Evolutionary conservation across 2,113 vertebrate genomes (phyloP).

Genomic region (Boulengeromyrus knoepffleri): DNA sequence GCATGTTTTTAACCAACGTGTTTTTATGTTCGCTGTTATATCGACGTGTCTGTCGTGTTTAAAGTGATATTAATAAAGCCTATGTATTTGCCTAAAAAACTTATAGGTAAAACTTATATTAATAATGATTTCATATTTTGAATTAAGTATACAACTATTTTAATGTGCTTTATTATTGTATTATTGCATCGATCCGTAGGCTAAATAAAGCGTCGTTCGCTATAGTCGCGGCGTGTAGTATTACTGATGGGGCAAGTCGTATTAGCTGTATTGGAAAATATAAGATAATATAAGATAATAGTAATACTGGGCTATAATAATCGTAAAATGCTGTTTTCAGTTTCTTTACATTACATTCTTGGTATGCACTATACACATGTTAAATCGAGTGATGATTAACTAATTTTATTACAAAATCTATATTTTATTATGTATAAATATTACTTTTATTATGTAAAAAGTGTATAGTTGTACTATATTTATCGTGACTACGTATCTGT

Average conservation of each 20-base stretch:
- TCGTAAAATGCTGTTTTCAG: neutral
- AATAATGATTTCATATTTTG: neutral
- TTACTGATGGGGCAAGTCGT: neutral
- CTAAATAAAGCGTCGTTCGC: neutral
- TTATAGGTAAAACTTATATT: neutral
- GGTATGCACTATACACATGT: neutral
- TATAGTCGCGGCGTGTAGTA: neutral
- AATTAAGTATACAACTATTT: neutral
- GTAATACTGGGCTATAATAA: slow-evolving; percentile 2
- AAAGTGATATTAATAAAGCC: neutral
- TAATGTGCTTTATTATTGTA: neutral
- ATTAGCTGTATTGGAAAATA: neutral
- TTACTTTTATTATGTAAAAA: neutral
- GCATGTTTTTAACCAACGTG: neutral
- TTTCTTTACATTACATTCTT: neutral
- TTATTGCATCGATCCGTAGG: neutral
- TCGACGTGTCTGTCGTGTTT: neutral
- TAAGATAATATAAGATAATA: neutral
- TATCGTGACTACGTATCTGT: neutral
- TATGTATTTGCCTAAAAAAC: neutral
- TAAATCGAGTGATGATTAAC: neutral
- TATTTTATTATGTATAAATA: neutral
- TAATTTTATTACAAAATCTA: neutral
- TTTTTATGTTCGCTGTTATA: neutral
- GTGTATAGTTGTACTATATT: neutral